Conservation (phyloP, 2,888 invertebrate species). For the Pseudococcus longispinus region DNA sequence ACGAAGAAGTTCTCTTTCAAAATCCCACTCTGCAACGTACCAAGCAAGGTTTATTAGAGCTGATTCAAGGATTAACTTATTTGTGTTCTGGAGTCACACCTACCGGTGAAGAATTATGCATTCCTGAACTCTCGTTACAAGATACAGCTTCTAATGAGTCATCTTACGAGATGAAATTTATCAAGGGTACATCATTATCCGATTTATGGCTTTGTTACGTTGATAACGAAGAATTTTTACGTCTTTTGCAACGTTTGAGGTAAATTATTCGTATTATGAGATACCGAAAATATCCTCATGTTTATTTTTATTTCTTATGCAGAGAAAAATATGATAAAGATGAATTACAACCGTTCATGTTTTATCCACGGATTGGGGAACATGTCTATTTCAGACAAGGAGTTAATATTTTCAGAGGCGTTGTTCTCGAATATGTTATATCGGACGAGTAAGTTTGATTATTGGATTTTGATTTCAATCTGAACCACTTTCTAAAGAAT, state of each 20-base stretch:
- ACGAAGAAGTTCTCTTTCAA: constrained; percentile 46
- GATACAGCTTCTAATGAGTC: neutral
- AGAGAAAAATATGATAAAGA: constrained; percentile 51
- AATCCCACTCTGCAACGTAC: constrained; percentile 47
- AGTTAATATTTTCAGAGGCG: constrained; percentile 43
- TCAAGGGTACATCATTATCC: constrained; percentile 31
- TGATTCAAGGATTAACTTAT: constrained; percentile 47
- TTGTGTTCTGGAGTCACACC: constrained; percentile 52
- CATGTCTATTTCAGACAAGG: constrained; percentile 52
- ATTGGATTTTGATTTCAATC: neutral
- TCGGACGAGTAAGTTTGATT: constrained; percentile 33
- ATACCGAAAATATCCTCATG: neutral
- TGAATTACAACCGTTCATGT: constrained; percentile 52
- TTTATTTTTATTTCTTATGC: neutral
- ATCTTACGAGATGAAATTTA: constrained; percentile 47
- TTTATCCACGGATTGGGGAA: constrained; percentile 47
- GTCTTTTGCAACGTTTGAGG: constrained; percentile 49
- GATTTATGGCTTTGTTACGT: constrained; percentile 49
- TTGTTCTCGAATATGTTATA: constrained; percentile 51
- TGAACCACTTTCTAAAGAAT: neutral
- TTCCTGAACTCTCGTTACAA: constrained; percentile 40
- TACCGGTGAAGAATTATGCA: constrained; percentile 40
- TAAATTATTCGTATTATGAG: neutral
- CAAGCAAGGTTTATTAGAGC: constrained; percentile 43
- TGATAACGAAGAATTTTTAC: constrained; percentile 40